Base-by-base conservation (phyloP, 2,888 invertebrate species). In the Gymnocheta viridis region DNA sequence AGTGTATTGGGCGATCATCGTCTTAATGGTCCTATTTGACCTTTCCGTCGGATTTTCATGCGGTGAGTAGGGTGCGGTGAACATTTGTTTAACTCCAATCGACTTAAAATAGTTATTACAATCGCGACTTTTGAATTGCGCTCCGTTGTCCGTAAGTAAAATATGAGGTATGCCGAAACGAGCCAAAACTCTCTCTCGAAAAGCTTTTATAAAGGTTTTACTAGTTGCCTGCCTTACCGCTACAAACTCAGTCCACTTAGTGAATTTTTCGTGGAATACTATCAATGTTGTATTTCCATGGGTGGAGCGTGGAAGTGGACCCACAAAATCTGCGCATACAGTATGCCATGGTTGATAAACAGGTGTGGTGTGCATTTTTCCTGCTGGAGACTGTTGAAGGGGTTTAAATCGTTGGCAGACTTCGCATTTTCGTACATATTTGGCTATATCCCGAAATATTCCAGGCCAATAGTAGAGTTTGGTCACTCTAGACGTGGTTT, bases 1-100 rank as follows among this genome's bases (percentile, higher is more conserved):
- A n/a, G n/a, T n/a, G n/a, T n/a, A 58, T 12, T 77, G 60, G 0
- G 77, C 69, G 17, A 77, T 77, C 67, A 69, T 77, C 10, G 60
- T 67, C 49, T 77, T 60, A 1, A 77, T 58, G 2, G 38, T 74
- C 7, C 73, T 12, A 22, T 73, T 62, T 1, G 35, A 14, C 12
- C 56, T 47, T 29, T 60, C 70, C 1, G 78, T 78, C 1, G 67
- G 69, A 17, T 79, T 67, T 38, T 69, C 67, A 2, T 78, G 69
- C 0, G 78, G 78, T 4, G 70, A 35, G 24, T 69, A 62, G 1
- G 69, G 35, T 6, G 78, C 78, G 9, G 78, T 79, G 17, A 9
- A 54, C 0, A 12, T 19, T 24, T 70, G 78, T 14, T 69, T n/a
- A 12, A 69, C 38, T 4, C 69, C 69, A 7, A 38, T 12, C 1